phyloP scores from a whole-genome alignment of 2,888 invertebrate genomes.

The Thyatira batis region DNA sequence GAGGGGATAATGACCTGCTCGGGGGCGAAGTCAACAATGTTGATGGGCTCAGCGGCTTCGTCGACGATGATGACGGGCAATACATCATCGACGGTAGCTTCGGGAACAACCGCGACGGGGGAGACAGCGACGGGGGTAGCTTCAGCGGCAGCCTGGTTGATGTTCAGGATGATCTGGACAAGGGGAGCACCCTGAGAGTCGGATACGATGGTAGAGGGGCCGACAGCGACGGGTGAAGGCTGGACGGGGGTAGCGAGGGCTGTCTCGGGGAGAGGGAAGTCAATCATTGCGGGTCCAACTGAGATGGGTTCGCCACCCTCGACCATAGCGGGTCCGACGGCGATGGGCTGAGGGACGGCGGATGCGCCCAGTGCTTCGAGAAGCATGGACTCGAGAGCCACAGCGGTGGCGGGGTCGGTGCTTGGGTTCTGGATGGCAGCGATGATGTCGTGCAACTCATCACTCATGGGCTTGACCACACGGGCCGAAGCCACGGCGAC shows the following conservation, averaged over 20 bases:
- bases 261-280: conserved; percentile 19
- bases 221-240: conserved; percentile 9
- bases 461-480: conserved; percentile 20
- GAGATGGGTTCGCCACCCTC: neutral
- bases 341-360: conserved; percentile 20
- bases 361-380: conserved; percentile 19
- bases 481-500: conserved; percentile 56
- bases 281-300: conserved; percentile 25
- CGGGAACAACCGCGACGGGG: conserved; percentile 12
- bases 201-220: conserved; percentile 18
- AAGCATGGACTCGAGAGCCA: conserved; percentile 37
- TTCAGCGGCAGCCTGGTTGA: conserved; percentile 28
- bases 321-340: conserved; percentile 13
- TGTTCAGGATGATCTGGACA: conserved; percentile 49
- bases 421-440: conserved; percentile 57
- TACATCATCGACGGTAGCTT: conserved; percentile 21
- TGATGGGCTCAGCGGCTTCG: conserved; percentile 18
- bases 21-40: conserved; percentile 11
- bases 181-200: conserved; percentile 24
- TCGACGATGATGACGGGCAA: conserved; percentile 16
- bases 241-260: conserved; percentile 10
- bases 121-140: conserved; percentile 15
- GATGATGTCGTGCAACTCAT: conserved; percentile 46
- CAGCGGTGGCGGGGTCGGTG: conserved; percentile 56
- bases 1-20: conserved; percentile 10